Evolutionary conservation across 1,140 invertebrate genomes (phyloP).

Genomic region (Sitobion miscanthi): DNA sequence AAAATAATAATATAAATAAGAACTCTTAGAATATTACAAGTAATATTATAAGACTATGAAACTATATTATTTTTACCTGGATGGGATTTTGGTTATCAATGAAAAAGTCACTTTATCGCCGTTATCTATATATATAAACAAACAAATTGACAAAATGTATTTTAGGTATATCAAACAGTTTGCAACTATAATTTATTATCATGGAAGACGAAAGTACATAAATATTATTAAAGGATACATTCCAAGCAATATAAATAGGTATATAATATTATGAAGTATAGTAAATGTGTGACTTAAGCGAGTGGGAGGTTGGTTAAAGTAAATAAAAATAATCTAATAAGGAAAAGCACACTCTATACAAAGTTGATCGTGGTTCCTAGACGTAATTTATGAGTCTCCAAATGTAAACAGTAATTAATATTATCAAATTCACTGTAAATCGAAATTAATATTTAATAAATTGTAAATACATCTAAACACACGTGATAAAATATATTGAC

Average conservation of each 20-base stretch:
- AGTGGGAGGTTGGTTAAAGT: not conserved
- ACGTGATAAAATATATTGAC: not conserved
- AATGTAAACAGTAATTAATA: not conserved
- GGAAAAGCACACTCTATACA: not conserved
- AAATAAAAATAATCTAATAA: not conserved
- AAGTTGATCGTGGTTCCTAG: not conserved
- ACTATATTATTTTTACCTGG: slow-evolving; percentile 24
- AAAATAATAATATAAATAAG: not conserved
- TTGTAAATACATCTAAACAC: not conserved
- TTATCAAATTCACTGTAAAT: not conserved
- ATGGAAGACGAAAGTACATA: not conserved
- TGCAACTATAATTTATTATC: not conserved
- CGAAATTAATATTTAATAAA: not conserved
- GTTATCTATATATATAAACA: not conserved
- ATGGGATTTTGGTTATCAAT: not conserved
- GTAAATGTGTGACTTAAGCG: not conserved
- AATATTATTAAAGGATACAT: not conserved
- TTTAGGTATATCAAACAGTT: not conserved
- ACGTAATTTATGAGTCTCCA: not conserved
- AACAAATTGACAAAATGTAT: not conserved
- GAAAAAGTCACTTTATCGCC: slow-evolving; percentile 33
- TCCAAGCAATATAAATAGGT: not conserved
- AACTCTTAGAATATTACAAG: not conserved
- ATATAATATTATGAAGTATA: no score
- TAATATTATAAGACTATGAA: not conserved